phyloP scores from a whole-genome alignment of 2,797 vertebrate genomes.

The Austrolebias charrua region DNA sequence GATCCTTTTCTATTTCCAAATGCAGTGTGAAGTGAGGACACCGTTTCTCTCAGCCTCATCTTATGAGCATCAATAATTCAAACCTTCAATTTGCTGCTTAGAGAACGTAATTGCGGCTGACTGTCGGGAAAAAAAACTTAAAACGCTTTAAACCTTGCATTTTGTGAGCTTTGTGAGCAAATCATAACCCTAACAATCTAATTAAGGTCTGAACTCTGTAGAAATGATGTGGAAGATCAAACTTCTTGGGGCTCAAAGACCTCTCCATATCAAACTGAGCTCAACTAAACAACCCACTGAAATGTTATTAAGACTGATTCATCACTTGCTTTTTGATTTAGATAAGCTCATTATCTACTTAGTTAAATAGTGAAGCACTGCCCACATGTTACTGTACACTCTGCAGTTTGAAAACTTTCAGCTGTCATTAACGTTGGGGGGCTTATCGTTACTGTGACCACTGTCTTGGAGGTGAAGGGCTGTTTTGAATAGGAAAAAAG shows the following conservation, averaged over 20 bases:
- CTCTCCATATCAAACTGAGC: neutral
- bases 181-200: neutral
- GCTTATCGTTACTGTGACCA: conserved; percentile 55
- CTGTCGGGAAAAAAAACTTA: neutral
- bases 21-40: neutral
- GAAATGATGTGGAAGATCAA: neutral
- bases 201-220: neutral
- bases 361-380: neutral
- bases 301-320: neutral
- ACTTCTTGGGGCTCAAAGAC: neutral
- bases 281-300: neutral
- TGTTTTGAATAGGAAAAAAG: conserved; percentile 67
- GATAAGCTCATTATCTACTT: neutral
- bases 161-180: conserved; percentile 2
- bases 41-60: neutral
- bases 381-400: conserved; percentile 5
- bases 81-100: neutral
- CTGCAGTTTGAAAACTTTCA: conserved; percentile 28
- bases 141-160: neutral
- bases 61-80: neutral
- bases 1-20: neutral
- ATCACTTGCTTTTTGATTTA: neutral
- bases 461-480: conserved; percentile 31
- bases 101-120: neutral
- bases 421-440: conserved; percentile 51